Evolutionary conservation across 2,888 invertebrate species (phyloP), one percentile per base, ranked within the genome.

Genomic region (Adelphocoris suturalis): DNA sequence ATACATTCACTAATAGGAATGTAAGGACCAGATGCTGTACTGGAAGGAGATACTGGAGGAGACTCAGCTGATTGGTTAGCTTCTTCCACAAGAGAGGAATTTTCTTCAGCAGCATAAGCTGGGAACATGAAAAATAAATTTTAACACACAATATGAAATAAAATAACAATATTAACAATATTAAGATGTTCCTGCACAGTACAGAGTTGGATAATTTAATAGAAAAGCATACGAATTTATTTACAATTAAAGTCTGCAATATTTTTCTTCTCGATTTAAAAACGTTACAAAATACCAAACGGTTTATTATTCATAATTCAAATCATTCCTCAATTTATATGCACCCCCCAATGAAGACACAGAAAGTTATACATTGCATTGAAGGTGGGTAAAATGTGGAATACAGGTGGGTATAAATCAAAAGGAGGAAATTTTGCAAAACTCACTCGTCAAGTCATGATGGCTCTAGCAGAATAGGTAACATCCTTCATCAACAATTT

Each of bases 1-100:
- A 97, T 96, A 93, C 98, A 98, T 93, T 98, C 98, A 89, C 97
- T 98, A 92, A 98, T 97, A 12, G 97, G 97, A 93, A 98, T 98
- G 93, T 98, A 98, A 0, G 97, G 97, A 28, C 97, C 97, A 13
- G 97, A 96, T 48, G 94, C 94, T 28, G 93, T 94, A 92, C 95
- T 95, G 52, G 95, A 95, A 87, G 96, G 96, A 84, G 95, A 94
- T 89, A 95, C 94, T 14, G 96, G 95, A 27, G 96, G 95, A 19
- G 95, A 95, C 92, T 95, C 95, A 75, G 93, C 93, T 7, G 84
- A 85, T 52, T 90, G 90, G 68, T 90, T 90, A 13, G 88, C 86
- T 76, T 91, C 90, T 91, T 94, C 94, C 0, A 94, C 94, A 90
- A 94, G 92, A n/a, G 91, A 91, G 16, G 91, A 90, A 19, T 89